Conservation (phyloP, 2,797 vertebrate genomes). For the Enteromius treurensis region DNA sequence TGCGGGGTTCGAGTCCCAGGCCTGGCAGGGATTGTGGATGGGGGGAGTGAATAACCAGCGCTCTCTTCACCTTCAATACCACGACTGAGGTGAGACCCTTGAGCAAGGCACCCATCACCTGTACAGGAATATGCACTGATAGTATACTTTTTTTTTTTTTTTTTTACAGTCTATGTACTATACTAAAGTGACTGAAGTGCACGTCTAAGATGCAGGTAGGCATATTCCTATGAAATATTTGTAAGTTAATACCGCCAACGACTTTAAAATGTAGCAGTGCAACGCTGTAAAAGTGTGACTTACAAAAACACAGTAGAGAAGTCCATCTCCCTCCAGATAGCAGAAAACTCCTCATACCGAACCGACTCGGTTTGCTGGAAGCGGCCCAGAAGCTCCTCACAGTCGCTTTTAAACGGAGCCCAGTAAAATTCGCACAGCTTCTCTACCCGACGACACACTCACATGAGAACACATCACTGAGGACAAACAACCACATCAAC, state of each 20-base stretch:
- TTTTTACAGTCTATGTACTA: too few species aligned
- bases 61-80: too few species aligned
- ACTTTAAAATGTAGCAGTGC: background rate
- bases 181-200: background rate
- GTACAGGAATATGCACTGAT: background rate
- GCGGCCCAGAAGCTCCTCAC: constrained; percentile 77
- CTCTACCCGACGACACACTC: background rate
- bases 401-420: constrained; percentile 74
- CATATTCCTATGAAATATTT: background rate
- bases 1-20: too few species aligned
- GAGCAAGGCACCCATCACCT: background rate
- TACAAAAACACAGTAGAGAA: constrained; percentile 82
- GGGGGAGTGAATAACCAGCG: too few species aligned
- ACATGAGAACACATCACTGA: background rate
- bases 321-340: constrained; percentile 81
- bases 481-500: background rate
- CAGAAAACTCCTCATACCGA: constrained; percentile 81
- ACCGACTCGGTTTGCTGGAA: constrained; percentile 80
- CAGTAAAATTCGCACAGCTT: constrained; percentile 45
- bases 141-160: too few species aligned
- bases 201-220: background rate
- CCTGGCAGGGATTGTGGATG: too few species aligned
- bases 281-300: constrained; percentile 49
- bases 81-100: too few species aligned
- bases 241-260: too few species aligned